Evolutionary conservation across 1,140 invertebrate genomes (phyloP).

Genomic region (Trichonephila clavipes): DNA sequence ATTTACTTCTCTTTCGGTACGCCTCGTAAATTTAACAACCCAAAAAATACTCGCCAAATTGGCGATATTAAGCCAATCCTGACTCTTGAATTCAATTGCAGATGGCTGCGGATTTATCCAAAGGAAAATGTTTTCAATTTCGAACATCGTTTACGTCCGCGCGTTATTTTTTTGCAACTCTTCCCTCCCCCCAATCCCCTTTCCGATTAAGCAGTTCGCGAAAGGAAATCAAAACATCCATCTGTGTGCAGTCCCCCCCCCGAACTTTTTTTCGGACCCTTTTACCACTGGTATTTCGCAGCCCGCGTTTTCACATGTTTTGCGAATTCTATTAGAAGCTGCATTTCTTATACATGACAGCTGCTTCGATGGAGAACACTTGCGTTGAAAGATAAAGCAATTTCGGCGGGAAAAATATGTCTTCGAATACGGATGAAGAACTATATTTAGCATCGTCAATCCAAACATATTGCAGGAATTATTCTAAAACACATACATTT

Average conservation of each 20-base stretch:
- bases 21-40: background rate
- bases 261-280: constrained; percentile 23
- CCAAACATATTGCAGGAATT: constrained; percentile 10
- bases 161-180: background rate
- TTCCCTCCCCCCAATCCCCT: background rate
- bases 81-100: background rate
- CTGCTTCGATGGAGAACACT: constrained; percentile 48
- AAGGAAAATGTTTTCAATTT: constrained; percentile 74
- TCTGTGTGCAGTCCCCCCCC: constrained; percentile 44
- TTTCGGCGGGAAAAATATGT: background rate
- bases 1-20: background rate
- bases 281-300: constrained; percentile 32
- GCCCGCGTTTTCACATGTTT: constrained; percentile 29
- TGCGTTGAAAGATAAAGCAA: background rate
- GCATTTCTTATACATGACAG: constrained; percentile 60
- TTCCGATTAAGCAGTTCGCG: constrained; percentile 62
- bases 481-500: constrained; percentile 58
- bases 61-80: background rate
- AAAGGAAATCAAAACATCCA: constrained; percentile 57
- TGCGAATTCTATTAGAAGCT: constrained; percentile 50
- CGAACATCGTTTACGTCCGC: constrained; percentile 69
- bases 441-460: constrained; percentile 48
- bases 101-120: constrained; percentile 17
- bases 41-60: background rate
- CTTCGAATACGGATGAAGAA: constrained; percentile 6